Conservation (phyloP, 1,140 invertebrate species). For the Calephelis virginiensis region DNA sequence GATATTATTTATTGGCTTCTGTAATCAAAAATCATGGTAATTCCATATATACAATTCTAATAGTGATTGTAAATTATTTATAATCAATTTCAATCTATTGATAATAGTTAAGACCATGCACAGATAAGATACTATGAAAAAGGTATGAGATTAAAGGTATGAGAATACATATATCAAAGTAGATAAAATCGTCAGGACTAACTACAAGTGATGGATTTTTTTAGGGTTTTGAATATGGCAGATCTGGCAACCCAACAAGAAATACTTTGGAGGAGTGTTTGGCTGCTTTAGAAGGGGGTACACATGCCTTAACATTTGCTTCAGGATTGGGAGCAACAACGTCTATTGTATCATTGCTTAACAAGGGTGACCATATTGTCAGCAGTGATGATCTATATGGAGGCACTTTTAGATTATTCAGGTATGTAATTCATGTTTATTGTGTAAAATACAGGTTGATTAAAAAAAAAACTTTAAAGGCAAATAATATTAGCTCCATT, state of each 20-base stretch:
- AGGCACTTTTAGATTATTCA: conserved; percentile 88
- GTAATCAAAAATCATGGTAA: too few species aligned
- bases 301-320: conserved; percentile 91
- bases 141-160: too few species aligned
- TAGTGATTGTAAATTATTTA: too few species aligned
- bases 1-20: too few species aligned
- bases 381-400: conserved; percentile 97
- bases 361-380: conserved; percentile 93
- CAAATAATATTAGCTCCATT: too few species aligned
- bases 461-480: too few species aligned
- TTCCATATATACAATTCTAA: too few species aligned
- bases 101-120: too few species aligned
- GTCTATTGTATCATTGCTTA: conserved; percentile 86
- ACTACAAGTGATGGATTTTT: conserved; percentile 27
- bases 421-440: conserved; percentile 38
- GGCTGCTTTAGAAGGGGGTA: conserved; percentile 93
- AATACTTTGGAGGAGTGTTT: conserved; percentile 93
- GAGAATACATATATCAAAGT: too few species aligned
- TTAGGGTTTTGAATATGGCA: conserved; percentile 94
- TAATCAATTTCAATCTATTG: too few species aligned
- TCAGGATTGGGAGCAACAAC: conserved; percentile 94
- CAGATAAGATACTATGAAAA: too few species aligned
- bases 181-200: background rate
- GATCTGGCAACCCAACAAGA: conserved; percentile 97
- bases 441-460: background rate